A percentile compares a stretch with the other conserved stretches of the same genome.
Evolutionary conservation across 2,888 invertebrate genomes (phyloP).

Genomic region (Piscicola geometra): DNA sequence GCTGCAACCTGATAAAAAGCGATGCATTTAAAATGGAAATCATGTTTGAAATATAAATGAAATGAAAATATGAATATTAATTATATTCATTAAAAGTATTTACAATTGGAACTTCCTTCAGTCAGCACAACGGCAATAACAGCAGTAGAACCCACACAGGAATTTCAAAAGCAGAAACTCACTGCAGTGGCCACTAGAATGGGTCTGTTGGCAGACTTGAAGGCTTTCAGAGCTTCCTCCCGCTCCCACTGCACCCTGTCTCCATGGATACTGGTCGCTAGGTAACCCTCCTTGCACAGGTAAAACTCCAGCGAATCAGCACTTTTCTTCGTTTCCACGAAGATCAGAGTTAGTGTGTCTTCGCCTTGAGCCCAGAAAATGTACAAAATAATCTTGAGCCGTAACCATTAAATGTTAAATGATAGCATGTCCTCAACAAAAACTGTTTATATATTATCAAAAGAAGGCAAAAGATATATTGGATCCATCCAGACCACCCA

Average conservation of each 20-base stretch:
- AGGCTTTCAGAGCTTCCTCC: slow-evolving; percentile 88
- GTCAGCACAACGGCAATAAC: neutral
- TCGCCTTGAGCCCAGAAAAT: slow-evolving; percentile 43
- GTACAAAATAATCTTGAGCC: neutral
- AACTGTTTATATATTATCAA: no score
- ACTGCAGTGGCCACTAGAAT: slow-evolving; percentile 94
- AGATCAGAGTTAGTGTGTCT: slow-evolving; percentile 77
- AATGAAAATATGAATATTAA: neutral
- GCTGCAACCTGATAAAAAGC: slow-evolving; percentile 64
- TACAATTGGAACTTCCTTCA: neutral
- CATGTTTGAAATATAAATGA: neutral
- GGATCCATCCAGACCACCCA: no score
- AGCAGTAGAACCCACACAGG: neutral
- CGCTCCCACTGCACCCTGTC: slow-evolving; percentile 94
- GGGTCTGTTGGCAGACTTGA: slow-evolving; percentile 85
- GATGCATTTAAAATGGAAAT: neutral
- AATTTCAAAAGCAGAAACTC: slow-evolving; percentile 47
- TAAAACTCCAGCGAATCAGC: slow-evolving; percentile 94
- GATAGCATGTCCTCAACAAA: no score
- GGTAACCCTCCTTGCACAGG: slow-evolving; percentile 80
- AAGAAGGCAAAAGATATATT: no score
- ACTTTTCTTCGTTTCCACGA: slow-evolving; percentile 99
- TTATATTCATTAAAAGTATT: no score
- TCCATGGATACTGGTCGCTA: slow-evolving; percentile 97
- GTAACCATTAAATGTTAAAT: no score